Conservation (phyloP, 2,888 invertebrate genomes). For the Ennomos fuscantarius region DNA sequence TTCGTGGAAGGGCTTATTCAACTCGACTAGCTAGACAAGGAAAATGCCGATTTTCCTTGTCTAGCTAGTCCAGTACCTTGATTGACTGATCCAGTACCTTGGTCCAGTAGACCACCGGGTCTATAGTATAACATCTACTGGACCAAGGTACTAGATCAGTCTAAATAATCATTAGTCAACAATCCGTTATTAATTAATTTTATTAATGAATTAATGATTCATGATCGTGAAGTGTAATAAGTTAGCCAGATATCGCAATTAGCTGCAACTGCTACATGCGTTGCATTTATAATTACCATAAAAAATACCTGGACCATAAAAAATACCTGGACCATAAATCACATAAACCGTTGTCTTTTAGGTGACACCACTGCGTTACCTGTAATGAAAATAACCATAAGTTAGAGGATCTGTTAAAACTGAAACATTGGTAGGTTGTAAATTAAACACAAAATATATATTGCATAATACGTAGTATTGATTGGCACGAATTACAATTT, state of each 20-base stretch:
- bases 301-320: conserved; percentile 15
- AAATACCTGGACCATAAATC: conserved; percentile 17
- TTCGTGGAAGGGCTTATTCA: too few relatives aligned
- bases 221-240: conserved; percentile 8
- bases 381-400: conserved; percentile 2
- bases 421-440: too few relatives aligned
- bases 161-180: conserved; percentile 20
- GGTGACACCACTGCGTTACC: conserved; percentile 5
- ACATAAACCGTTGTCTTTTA: background rate
- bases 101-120: too few relatives aligned
- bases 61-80: too few relatives aligned
- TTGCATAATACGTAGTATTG: too few relatives aligned
- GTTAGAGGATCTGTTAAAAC: background rate
- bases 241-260: conserved; percentile 22
- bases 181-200: conserved; percentile 19
- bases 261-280: conserved; percentile 5
- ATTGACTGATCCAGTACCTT: too few relatives aligned
- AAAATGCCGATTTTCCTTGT: too few relatives aligned
- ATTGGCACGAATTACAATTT: too few relatives aligned
- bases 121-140: background rate
- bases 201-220: conserved; percentile 9
- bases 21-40: too few relatives aligned
- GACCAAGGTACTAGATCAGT: conserved; percentile 12
- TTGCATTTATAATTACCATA: conserved; percentile 3
- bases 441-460: background rate